These are phyloP conservation scores for Amphipyra berbera DNA, from an alignment of 2,888 invertebrate species.

Conservation along the genomic window DNA sequence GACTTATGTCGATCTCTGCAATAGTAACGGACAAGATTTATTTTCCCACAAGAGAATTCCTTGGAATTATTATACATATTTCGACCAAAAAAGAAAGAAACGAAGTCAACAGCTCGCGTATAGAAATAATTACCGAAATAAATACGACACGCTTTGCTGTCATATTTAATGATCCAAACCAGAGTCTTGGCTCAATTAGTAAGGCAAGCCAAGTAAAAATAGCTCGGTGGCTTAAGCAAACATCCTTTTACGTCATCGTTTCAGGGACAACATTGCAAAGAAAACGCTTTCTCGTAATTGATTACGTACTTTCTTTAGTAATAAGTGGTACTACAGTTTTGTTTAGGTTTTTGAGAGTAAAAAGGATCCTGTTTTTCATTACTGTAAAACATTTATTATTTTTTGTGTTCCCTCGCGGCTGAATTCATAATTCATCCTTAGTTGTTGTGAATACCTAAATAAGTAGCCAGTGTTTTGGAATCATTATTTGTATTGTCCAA, in stretches of 20 bases:
- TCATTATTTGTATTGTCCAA: background rate
- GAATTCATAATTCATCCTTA: background rate
- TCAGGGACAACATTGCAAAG: slow-evolving; percentile 47
- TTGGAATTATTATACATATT: slow-evolving; percentile 7
- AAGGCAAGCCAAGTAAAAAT: slow-evolving; percentile 64
- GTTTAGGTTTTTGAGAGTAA: slow-evolving; percentile 4
- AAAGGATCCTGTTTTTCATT: background rate
- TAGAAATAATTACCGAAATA: slow-evolving; percentile 23
- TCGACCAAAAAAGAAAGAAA: slow-evolving; percentile 16
- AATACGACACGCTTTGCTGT: slow-evolving; percentile 28
- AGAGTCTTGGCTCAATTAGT: slow-evolving; percentile 59
- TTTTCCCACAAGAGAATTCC: slow-evolving; percentile 15
- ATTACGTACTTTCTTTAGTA: slow-evolving; percentile 42
- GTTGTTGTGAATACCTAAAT: slow-evolving; percentile 4
- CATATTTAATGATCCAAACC: slow-evolving; percentile 43
- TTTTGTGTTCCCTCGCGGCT: background rate
- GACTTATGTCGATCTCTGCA: too few relatives aligned
- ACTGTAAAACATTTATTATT: background rate
- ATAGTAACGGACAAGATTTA: too few relatives aligned
- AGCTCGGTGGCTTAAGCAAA: slow-evolving; percentile 63
- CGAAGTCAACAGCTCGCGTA: slow-evolving; percentile 2
- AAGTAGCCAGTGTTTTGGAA: background rate
- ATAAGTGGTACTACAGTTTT: slow-evolving; percentile 14
- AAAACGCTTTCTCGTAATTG: slow-evolving; percentile 38
- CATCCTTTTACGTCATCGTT: slow-evolving; percentile 74